phyloP scores from a whole-genome alignment of 1,140 invertebrate genomes.

The Danaus melanippus region DNA sequence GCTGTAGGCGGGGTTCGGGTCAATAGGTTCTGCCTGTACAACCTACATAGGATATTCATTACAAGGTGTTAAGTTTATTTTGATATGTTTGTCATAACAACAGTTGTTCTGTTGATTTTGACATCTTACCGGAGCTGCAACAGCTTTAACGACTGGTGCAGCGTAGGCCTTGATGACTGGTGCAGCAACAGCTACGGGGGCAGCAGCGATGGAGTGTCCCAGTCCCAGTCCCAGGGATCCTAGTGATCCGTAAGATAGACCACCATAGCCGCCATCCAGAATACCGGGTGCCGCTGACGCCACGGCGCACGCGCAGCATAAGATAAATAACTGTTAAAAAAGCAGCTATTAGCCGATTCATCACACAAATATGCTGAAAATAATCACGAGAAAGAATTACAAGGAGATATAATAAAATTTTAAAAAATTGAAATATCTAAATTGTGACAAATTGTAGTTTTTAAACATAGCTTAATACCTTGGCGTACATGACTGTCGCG shows the following conservation, averaged over 20 bases:
- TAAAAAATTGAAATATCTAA: background rate
- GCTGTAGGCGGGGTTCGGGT: constrained; percentile 81
- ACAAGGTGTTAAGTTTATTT: background rate
- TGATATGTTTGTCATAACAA: too few species aligned
- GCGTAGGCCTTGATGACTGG: constrained; percentile 25
- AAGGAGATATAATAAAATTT: background rate
- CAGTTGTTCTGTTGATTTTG: too few species aligned
- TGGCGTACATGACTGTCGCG: constrained; percentile 59
- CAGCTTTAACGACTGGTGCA: constrained; percentile 35
- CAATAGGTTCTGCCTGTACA: constrained; percentile 73
- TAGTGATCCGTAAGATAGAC: too few species aligned
- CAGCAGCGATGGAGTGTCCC: constrained; percentile 25
- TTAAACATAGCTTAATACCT: constrained; percentile 37
- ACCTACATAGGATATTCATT: constrained; percentile 23
- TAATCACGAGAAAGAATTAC: too few species aligned
- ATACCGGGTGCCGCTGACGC: constrained; percentile 48
- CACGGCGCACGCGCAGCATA: constrained; percentile 54
- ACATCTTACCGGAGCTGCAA: constrained; percentile 37
- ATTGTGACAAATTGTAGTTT: constrained; percentile 4
- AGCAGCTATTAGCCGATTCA: too few species aligned
- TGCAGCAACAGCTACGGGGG: constrained; percentile 34
- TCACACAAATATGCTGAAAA: too few species aligned
- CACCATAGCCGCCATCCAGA: constrained; percentile 22
- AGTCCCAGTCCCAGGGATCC: constrained; percentile 8
- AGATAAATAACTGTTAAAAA: constrained; percentile 42